Percentiles rank a stretch among this genome's conserved stretches.
These are phyloP conservation scores for Carollia perspicillata DNA, from an alignment of 2,113 vertebrate species.

Conservation along the genomic window DNA sequence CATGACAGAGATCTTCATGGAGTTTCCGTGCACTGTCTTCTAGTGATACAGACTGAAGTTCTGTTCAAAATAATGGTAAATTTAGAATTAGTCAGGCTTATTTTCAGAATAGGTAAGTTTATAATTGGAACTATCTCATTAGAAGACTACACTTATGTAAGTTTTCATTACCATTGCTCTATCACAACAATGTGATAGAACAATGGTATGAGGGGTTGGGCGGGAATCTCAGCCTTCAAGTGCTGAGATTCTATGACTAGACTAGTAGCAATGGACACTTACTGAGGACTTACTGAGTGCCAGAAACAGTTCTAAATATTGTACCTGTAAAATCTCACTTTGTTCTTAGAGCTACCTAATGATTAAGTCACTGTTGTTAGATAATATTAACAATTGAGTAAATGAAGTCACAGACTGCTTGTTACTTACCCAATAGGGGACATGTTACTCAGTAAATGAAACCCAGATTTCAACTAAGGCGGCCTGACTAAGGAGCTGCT, in stretches of 20 bases:
- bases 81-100: slow-evolving; percentile 14
- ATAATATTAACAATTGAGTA: neutral
- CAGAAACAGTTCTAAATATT: neutral
- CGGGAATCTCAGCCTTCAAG: neutral
- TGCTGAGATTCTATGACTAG: neutral
- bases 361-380: neutral
- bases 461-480: neutral
- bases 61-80: slow-evolving; percentile 58
- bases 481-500: neutral
- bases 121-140: neutral
- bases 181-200: too few species aligned
- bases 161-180: neutral
- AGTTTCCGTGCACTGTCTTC: neutral
- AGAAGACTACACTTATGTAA: neutral
- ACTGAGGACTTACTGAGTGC: neutral
- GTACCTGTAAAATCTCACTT: neutral
- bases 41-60: neutral
- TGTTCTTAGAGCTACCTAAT: neutral
- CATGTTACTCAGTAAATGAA: neutral
- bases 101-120: slow-evolving; percentile 3
- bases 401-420: neutral
- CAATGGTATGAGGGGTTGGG: neutral
- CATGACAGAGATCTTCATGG: neutral
- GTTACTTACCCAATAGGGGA: neutral
- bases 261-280: neutral